Evolutionary conservation across 2,113 vertebrate genomes (phyloP), one percentile per base, ranked within the genome.

Genomic region (Capreolus pygargus): DNA sequence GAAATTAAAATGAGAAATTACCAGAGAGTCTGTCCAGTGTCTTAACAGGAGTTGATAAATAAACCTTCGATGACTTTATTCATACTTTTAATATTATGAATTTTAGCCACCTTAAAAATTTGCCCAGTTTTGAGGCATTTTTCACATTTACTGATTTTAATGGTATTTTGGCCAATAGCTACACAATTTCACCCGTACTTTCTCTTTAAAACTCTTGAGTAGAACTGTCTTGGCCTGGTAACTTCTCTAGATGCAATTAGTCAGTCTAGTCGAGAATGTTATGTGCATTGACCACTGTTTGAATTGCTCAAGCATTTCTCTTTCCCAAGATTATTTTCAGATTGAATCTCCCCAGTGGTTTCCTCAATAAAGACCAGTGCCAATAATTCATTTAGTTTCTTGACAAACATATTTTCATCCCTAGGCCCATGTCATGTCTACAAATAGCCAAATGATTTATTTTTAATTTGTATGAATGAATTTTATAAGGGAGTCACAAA

Each of bases 271-370:
- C 0, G 8, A 60, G 81, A 54, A 36, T 55, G 60, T 60, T 28
- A 25, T 39, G n/a, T n/a, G 5, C n/a, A 33, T 92, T 89, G 43
- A 79, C 70, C 50, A 52, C n/a, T 30, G 27, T 79, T 86, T 36
- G 81, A 54, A 81, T 74, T 81, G 43, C 15, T 95, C 52, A 95
- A 50, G 57, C 57, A 47, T 86, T 64, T 95, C 36, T 54, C 81
- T 86, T 89, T 74, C 58, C 45, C 45, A 93, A 93, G 52, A 81
- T 74, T 97, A 61, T 93, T 82, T 97, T 95, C 91, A 95, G 82
- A 50, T 91, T 54, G 43, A 91, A 33, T 91, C 19, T 95, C 54
- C 55, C 52, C 21, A 7, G 6, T 74, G 54, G 45, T 60, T 91
- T 95, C 81, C 45, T 97, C 70, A 61, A 12, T 60, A 93, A 93